A percentile compares a stretch with the other conserved stretches of the same genome.
phyloP scores from a whole-genome alignment of 2,888 invertebrate species.

The Tanypteryx hageni region DNA sequence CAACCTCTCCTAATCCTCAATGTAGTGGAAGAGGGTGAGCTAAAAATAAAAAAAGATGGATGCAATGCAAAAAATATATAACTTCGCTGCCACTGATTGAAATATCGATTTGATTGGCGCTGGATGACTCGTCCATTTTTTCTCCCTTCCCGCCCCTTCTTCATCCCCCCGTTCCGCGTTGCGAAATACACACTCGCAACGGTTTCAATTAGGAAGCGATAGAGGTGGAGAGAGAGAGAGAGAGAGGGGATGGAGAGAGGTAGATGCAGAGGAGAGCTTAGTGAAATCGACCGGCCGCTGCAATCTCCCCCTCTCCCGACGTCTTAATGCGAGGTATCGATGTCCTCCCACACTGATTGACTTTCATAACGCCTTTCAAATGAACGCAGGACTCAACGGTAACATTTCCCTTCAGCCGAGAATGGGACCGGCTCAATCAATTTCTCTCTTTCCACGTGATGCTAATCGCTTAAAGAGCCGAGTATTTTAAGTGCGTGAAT shows the following conservation, averaged over 20 bases:
- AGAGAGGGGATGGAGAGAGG: background rate
- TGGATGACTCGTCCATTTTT: constrained; percentile 29
- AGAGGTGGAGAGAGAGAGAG: background rate
- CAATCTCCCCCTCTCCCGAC: background rate
- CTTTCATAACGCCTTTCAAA: constrained; percentile 3
- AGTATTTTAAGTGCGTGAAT: background rate
- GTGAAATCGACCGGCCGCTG: background rate
- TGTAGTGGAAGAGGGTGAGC: background rate
- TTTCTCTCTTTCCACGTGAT: background rate
- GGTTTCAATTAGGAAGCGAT: constrained; percentile 2
- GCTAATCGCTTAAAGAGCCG: constrained; percentile 11
- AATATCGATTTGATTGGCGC: constrained; percentile 57
- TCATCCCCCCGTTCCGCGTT: too few species aligned
- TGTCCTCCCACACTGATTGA: constrained; percentile 25
- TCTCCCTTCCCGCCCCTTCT: background rate
- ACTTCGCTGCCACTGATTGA: constrained; percentile 31
- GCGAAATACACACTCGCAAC: constrained; percentile 23
- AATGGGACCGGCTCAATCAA: background rate
- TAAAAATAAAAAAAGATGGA: background rate
- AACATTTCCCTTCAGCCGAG: background rate
- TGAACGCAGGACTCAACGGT: too few species aligned
- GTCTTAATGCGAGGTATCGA: constrained; percentile 8
- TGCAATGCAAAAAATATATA: background rate
- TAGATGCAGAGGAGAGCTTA: background rate
- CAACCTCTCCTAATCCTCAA: background rate